Evolutionary conservation across 2,888 invertebrate genomes (phyloP).

Genomic region (Macrophya annulata): DNA sequence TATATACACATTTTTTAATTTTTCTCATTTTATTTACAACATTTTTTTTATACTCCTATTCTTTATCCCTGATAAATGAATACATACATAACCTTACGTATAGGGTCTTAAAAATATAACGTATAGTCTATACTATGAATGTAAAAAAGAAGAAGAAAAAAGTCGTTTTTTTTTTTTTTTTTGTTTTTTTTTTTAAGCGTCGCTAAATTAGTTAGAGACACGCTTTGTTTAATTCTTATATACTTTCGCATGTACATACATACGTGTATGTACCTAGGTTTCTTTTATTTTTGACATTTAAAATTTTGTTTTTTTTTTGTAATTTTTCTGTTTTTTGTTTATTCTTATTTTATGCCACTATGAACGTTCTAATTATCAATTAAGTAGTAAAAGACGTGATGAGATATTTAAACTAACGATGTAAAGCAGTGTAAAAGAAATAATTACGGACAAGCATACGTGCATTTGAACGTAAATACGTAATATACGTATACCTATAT

Average conservation of each 20-base stretch:
- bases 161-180: background rate
- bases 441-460: constrained; percentile 1
- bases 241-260: background rate
- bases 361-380: background rate
- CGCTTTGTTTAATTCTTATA: background rate
- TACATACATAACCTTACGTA: background rate
- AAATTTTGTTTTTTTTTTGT: too few relatives aligned
- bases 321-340: too few relatives aligned
- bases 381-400: background rate
- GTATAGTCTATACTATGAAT: background rate
- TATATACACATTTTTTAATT: background rate
- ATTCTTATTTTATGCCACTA: background rate
- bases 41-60: background rate
- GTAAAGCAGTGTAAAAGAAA: constrained; percentile 2
- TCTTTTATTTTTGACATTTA: background rate
- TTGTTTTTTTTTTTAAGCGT: background rate
- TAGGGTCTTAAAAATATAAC: background rate
- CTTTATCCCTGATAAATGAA: background rate
- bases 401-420: constrained; percentile 9
- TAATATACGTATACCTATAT: background rate
- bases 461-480: background rate
- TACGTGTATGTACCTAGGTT: background rate
- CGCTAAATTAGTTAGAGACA: background rate
- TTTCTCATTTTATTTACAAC: background rate
- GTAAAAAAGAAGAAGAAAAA: too few relatives aligned